Percentiles rank a stretch among this genome's conserved stretches.
These are phyloP conservation scores for Corythornis cristatus DNA, from an alignment of 2,113 vertebrate genomes.

Conservation along the genomic window DNA sequence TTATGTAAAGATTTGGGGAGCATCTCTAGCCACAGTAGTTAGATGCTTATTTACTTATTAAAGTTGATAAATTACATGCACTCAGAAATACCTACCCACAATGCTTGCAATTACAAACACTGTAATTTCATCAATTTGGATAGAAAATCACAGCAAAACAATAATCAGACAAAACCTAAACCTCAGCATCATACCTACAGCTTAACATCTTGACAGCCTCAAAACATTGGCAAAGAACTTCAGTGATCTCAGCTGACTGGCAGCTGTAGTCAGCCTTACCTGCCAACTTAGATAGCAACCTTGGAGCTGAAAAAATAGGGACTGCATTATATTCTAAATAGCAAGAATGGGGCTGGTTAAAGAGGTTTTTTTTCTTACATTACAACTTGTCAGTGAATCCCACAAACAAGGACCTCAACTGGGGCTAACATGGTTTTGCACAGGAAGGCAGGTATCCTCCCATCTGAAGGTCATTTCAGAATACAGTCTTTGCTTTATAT, in stretches of 20 bases:
- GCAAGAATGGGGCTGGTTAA: background rate
- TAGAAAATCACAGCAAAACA: background rate
- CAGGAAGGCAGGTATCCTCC: background rate
- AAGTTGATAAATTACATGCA: background rate
- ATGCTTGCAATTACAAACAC: background rate
- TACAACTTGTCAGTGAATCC: background rate
- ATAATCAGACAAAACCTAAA: background rate
- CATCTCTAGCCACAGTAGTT: background rate
- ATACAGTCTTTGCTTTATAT: background rate
- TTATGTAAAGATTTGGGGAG: slow-evolving; percentile 10
- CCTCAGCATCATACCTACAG: background rate
- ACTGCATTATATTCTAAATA: background rate
- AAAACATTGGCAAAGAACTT: background rate
- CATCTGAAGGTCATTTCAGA: background rate
- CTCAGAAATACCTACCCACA: background rate
- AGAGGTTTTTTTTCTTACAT: background rate
- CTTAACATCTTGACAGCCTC: background rate
- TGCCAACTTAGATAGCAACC: accelerated
- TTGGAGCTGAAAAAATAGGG: background rate
- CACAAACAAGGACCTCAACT: background rate
- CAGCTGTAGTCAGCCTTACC: background rate
- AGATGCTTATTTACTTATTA: slow-evolving; percentile 33
- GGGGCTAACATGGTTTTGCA: accelerated
- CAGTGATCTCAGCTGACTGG: background rate
- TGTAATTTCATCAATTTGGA: background rate